Base-by-base conservation (phyloP, 2,797 vertebrate genomes). In the Eutrigla gurnardus region DNA sequence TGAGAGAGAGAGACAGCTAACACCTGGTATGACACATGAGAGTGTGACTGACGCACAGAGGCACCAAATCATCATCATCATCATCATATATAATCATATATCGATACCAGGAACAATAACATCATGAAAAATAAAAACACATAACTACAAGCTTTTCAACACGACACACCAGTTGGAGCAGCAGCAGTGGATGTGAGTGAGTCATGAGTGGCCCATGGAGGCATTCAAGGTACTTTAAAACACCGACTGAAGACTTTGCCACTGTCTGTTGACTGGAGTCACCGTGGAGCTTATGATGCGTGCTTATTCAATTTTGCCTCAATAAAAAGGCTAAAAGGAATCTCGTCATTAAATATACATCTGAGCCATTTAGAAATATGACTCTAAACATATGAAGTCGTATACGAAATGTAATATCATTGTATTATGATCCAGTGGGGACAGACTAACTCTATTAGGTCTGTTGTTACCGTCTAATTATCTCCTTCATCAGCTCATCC, bases 381-480 rank as follows among this genome's bases (percentile, higher is more conserved):
- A 73, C 65, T 86, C 60, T 53, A 75, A 80, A 80, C 69, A 83
- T 58, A 78, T 72, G 53, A 77, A 83, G 60, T 63, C 36, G 50
- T 57, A 75, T 47, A 36, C 69, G 70, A 83, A 82, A 85, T 83
- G 69, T 73, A 84, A 83, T 84, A 77, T 45, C 40, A 59, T 18
- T 74, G 59, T 73, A 81, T 88, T 81, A 80, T 15, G 50, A 65
- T 89, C 81, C 81, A 68, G 68, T 66, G 37, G 77, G 69, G 65
- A 70, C 49, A 69, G 18, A 55, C 76, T 77, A 78, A 88, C 70
- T 65, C 43, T 73, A 84, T 86, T 84, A 80, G 50, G 49, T 67
- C 62, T 81, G 75, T 77, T 82, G 83, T 81, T 81, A 65, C 46
- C 33, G 70, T 70, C 81, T 73, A 69, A 82, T 84, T 75, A 74